Evolutionary conservation across 2,888 invertebrate genomes (phyloP).

Genomic region (Chirona hameri): DNA sequence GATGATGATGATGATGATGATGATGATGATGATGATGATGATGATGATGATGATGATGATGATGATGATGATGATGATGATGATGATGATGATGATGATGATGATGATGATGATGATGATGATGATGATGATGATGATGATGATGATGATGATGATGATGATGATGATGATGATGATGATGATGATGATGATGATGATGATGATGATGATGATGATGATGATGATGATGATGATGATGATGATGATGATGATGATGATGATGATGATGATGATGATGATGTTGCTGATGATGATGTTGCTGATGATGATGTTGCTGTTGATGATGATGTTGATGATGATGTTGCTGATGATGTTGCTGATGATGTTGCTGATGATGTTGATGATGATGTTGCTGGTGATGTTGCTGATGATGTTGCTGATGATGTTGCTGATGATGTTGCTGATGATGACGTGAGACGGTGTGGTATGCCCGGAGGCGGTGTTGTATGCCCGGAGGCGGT

Average conservation of each 20-base stretch:
- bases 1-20: conserved; percentile 23
- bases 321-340: too few relatives aligned
- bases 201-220: conserved; percentile 30
- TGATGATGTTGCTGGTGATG: too few relatives aligned
- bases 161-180: conserved; percentile 30
- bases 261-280: too few relatives aligned
- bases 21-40: conserved; percentile 29
- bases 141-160: conserved; percentile 30
- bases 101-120: conserved; percentile 30
- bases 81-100: conserved; percentile 30
- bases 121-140: conserved; percentile 30
- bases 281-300: too few relatives aligned
- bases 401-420: too few relatives aligned
- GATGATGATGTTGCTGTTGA: too few relatives aligned
- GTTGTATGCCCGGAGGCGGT: too few relatives aligned
- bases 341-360: too few relatives aligned
- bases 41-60: conserved; percentile 30
- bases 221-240: conserved; percentile 30
- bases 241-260: conserved; percentile 29
- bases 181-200: conserved; percentile 30
- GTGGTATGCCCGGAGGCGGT: too few relatives aligned
- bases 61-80: conserved; percentile 30
- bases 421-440: too few relatives aligned
- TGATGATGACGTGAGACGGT: too few relatives aligned
- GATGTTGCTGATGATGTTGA: too few relatives aligned